Evolutionary conservation across 2,797 vertebrate genomes (phyloP).

Genomic region (Pogonophryne albipinna): DNA sequence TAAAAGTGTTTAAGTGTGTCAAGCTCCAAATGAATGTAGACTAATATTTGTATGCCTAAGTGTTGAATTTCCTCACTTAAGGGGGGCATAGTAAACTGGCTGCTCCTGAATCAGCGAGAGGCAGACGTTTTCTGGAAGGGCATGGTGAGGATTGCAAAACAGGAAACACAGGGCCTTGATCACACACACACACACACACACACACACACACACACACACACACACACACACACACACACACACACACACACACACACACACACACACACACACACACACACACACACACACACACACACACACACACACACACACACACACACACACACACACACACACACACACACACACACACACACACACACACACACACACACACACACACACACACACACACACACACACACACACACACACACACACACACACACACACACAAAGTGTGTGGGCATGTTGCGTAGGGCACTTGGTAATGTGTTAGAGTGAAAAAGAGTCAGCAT

Average conservation of each 20-base stretch:
- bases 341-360: background rate
- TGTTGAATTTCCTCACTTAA: constrained; percentile 5
- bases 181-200: background rate
- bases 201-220: constrained; percentile 14
- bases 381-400: constrained; percentile 13
- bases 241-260: background rate
- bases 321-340: constrained; percentile 13
- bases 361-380: background rate
- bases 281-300: background rate
- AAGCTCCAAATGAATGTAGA: background rate
- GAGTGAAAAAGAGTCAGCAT: constrained; percentile 27
- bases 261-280: constrained; percentile 13
- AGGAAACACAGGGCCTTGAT: constrained; percentile 80
- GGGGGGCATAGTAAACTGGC: constrained; percentile 43
- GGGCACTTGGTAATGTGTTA: constrained; percentile 48
- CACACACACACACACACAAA: constrained; percentile 18
- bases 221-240: background rate
- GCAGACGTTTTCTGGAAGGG: constrained; percentile 69
- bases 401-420: background rate
- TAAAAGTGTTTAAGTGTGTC: background rate
- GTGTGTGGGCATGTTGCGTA: constrained; percentile 50
- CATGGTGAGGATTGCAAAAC: constrained; percentile 77
- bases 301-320: background rate
- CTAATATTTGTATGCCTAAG: background rate
- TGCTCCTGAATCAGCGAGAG: constrained; percentile 67